Evolutionary conservation across 2,113 vertebrate species (phyloP).

Genomic region (Bubo bubo): DNA sequence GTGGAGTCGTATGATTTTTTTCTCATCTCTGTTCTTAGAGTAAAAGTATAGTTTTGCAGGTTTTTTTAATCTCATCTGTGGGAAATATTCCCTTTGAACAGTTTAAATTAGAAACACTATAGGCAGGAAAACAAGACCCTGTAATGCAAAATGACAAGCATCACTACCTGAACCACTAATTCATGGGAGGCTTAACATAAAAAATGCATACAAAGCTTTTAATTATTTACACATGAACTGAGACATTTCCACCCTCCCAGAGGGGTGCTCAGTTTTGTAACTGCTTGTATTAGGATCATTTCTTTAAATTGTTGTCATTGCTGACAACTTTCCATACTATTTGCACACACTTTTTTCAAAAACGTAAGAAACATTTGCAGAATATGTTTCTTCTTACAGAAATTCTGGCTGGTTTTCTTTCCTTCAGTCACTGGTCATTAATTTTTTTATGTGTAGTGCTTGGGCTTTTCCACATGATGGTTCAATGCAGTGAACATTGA

Average conservation of each 20-base stretch:
- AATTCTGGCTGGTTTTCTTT: neutral
- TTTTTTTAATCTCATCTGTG: neutral
- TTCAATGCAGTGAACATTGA: neutral
- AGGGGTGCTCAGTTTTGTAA: neutral
- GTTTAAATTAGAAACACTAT: neutral
- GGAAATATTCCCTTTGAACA: neutral
- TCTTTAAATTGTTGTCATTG: neutral
- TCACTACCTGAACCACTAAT: neutral
- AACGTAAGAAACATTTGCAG: neutral
- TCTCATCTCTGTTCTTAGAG: neutral
- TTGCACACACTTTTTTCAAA: neutral
- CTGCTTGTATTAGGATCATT: neutral
- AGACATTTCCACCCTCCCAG: neutral
- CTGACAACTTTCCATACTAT: neutral
- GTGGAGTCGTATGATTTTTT: neutral
- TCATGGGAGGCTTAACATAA: neutral
- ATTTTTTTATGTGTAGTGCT: neutral
- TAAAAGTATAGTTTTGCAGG: neutral
- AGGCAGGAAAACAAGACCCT: neutral
- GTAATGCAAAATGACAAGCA: neutral
- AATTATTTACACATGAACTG: neutral
- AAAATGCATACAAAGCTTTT: neutral
- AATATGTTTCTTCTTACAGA: neutral
- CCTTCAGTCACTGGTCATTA: neutral
- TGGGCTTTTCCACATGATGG: neutral